Base-by-base conservation (phyloP, 2,888 invertebrate species). In the Muschampia plurimacula region DNA sequence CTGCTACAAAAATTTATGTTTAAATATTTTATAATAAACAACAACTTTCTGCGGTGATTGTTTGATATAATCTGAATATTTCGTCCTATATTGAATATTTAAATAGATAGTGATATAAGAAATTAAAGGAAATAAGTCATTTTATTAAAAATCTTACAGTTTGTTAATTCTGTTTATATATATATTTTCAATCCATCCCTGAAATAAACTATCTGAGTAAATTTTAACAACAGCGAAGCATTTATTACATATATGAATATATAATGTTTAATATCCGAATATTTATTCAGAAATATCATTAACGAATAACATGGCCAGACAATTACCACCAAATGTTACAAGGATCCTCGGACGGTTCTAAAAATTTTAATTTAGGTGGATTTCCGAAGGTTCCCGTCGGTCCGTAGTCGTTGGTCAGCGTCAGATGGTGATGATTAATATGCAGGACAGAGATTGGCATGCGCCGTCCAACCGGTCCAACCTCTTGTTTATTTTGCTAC, bases 281-380 rank as follows among this genome's bases (percentile, higher is more conserved):
- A 49, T 2, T 13, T 8, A 28, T 67, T 44, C 32, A 15, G 8
- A 46, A 68, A 68, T 68, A 44, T 59, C 41, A 59, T 49, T 32
- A 15, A 49, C 55, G 55, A 9, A 15, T 15, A 2, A 82, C 80
- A 78, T 76, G 74, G 75, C 70, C 74, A 76, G 74, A 74, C 84
- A 80, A 90, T 91, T 89, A 87, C 83, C 84, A 82, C 82, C 92
- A 91, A 91, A 85, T 90, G 92, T 87, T 81, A 82, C 88, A 76
- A 78, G 82, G 82, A 82, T 82, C 81, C 66, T 73, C 49, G 72
- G 73, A 69, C 76, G 83, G 84, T 83, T 84, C 86, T 83, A 83
- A 87, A 91, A 88, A 88, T 93, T 93, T 92, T 93, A 93, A 93
- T 93, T 92, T 91, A 86, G 80, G 85, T 84, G 80, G 77, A 76